These are phyloP conservation scores for Triops cancriformis DNA, from an alignment of 1,140 invertebrate genomes.

Conservation along the genomic window DNA sequence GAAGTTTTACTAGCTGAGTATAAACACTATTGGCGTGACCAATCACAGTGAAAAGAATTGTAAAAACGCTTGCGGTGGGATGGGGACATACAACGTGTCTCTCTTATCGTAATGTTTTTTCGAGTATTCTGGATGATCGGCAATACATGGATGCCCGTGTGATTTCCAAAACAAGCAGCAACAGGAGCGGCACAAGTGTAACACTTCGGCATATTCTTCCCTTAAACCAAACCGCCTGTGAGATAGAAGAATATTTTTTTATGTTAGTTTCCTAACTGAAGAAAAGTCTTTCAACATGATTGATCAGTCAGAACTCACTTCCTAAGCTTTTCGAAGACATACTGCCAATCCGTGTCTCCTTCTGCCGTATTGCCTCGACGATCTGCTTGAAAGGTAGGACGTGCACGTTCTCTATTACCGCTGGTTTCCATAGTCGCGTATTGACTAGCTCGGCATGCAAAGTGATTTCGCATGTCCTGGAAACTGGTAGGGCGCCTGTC, in stretches of 20 bases:
- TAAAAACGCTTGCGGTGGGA: slow-evolving; percentile 77
- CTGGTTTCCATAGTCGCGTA: neutral
- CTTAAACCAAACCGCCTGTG: slow-evolving; percentile 74
- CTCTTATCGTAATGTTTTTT: slow-evolving; percentile 65
- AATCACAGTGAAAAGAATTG: slow-evolving; percentile 80
- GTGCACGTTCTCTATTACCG: neutral
- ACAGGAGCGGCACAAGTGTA: slow-evolving; percentile 89
- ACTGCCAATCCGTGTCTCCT: slow-evolving; percentile 54
- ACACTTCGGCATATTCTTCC: slow-evolving; percentile 90
- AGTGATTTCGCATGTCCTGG: neutral
- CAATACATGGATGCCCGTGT: slow-evolving; percentile 79
- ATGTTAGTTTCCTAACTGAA: slow-evolving; percentile 12
- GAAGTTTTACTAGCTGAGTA: no score
- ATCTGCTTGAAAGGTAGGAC: slow-evolving; percentile 19
- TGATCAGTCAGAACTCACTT: slow-evolving; percentile 45
- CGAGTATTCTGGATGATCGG: slow-evolving; percentile 67
- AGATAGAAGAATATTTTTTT: slow-evolving; percentile 30
- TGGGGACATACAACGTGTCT: slow-evolving; percentile 63
- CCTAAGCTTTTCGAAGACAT: slow-evolving; percentile 60
- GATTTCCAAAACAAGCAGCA: slow-evolving; percentile 94
- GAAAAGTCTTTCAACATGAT: slow-evolving; percentile 19
- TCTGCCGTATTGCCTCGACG: slow-evolving; percentile 26
- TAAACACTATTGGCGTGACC: neutral
- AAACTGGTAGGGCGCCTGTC: neutral
- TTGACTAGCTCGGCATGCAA: neutral